Evolutionary conservation across 2,113 vertebrate genomes (phyloP), one percentile per base, ranked within the genome.

Genomic region (Vireo altiloquus): DNA sequence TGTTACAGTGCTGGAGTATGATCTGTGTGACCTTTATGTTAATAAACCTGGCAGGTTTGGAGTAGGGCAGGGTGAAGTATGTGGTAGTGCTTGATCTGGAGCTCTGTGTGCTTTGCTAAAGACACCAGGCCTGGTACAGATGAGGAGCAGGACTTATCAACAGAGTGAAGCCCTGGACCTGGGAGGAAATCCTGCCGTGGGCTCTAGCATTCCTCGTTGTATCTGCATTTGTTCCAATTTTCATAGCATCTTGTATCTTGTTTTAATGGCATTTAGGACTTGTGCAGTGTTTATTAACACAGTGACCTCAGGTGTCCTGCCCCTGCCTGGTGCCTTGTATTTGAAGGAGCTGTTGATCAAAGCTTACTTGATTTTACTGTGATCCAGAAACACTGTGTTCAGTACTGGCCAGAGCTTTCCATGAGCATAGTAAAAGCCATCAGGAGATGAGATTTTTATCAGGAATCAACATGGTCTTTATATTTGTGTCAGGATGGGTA

Each of bases 391-490:
- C n/a, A 25, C 10, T n/a, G 30, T 27, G 46, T 13, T 92, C 52
- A 63, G 65, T 27, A 18, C 10, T 64, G 70, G 47, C 8, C 47
- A 64, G 49, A 87, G 77, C 49, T 54, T 64, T 28, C 44, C 10
- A 27, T 13, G 11, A 37, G 28, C 49, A 23, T 37, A 71, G 49
- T 17, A 19, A 47, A 71, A 78, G 15, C 2, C 28, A 1, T 8
- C 1, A 3, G 5, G 4, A 76, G 39, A 60, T 39, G 17, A 59
- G 21, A 3, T 40, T 91, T 64, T 52, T 44, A 50, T 66, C 50
- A 23, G 11, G 20, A 30, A 7, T 56, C 21, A 49, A 0, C 4
- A 1, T 4, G 11, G 6, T 52, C n/a, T 71, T 60, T 30, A 1
- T 69, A 9, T 82, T 92, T 78, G 1, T 9, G 1, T 59, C 33